Evolutionary conservation across 2,888 invertebrate genomes (phyloP).

Genomic region (Acrocera orbiculus): DNA sequence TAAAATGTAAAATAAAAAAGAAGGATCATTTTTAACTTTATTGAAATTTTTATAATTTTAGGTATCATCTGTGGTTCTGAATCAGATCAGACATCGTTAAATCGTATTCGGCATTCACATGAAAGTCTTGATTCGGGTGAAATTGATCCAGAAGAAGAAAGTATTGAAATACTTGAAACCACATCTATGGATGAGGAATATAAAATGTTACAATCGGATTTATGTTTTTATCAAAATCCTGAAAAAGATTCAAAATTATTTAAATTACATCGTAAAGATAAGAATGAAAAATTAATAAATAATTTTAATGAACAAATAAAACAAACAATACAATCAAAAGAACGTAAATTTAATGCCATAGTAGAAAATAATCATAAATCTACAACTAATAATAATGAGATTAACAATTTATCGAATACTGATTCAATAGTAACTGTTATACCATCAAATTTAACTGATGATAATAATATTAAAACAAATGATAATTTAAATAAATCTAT

Average conservation of each 20-base stretch:
- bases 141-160: conserved; percentile 41
- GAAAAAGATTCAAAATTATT: conserved; percentile 26
- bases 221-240: conserved; percentile 26
- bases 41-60: conserved; percentile 8
- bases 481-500: not conserved
- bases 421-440: conserved; percentile 1
- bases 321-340: no score
- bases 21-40: no score
- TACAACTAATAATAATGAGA: no score
- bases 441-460: conserved; percentile 11
- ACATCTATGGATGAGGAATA: conserved; percentile 31
- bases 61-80: conserved; percentile 38
- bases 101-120: conserved; percentile 40
- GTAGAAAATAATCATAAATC: no score
- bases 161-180: conserved; percentile 23
- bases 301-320: no score
- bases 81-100: conserved; percentile 30
- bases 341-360: no score
- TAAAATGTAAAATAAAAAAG: no score
- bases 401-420: no score
- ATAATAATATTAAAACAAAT: conserved; percentile 6
- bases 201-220: conserved; percentile 26
- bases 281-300: no score
- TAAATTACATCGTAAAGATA: conserved; percentile 24
- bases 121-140: conserved; percentile 57